Conservation (phyloP, 2,113 vertebrate species). For the Hiodon tergisus region DNA sequence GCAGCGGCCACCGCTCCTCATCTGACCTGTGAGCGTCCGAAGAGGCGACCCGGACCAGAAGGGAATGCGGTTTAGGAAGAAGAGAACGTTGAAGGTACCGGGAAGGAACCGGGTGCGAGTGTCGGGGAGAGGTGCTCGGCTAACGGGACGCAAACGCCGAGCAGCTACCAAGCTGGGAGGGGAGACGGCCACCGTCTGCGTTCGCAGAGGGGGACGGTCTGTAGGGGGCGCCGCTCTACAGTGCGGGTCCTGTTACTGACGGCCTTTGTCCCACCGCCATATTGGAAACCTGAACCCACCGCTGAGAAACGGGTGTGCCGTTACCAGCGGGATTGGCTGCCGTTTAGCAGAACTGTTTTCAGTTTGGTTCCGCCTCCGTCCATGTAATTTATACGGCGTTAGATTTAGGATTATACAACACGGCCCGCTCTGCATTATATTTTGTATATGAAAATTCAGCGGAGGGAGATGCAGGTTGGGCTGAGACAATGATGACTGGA, state of each 20-base stretch:
- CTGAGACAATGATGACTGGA: too few relatives aligned
- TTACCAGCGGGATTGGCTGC: conserved; percentile 20
- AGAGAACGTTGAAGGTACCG: conserved; percentile 31
- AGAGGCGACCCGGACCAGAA: neutral
- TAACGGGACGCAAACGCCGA: neutral
- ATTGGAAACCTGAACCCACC: conserved; percentile 29
- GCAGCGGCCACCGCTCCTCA: neutral
- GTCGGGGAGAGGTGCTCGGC: neutral
- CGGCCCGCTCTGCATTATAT: too few relatives aligned
- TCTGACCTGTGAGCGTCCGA: neutral
- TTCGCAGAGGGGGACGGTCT: neutral
- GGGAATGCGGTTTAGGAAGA: conserved; percentile 36
- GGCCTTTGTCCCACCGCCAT: conserved; percentile 21
- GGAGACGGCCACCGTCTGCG: neutral
- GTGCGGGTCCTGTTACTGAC: neutral
- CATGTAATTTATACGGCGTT: too few relatives aligned
- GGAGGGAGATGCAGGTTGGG: too few relatives aligned
- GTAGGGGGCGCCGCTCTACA: neutral
- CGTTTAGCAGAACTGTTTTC: conserved; percentile 4
- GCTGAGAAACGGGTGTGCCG: conserved; percentile 18
- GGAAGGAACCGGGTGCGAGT: neutral
- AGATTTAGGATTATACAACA: too few relatives aligned
- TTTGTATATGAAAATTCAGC: too few relatives aligned
- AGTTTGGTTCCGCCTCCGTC: neutral
- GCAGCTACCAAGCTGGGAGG: neutral